A percentile compares a stretch with the other conserved stretches of the same genome.
phyloP scores from a whole-genome alignment of 2,888 invertebrate species.

The Physocephala rufipes region DNA sequence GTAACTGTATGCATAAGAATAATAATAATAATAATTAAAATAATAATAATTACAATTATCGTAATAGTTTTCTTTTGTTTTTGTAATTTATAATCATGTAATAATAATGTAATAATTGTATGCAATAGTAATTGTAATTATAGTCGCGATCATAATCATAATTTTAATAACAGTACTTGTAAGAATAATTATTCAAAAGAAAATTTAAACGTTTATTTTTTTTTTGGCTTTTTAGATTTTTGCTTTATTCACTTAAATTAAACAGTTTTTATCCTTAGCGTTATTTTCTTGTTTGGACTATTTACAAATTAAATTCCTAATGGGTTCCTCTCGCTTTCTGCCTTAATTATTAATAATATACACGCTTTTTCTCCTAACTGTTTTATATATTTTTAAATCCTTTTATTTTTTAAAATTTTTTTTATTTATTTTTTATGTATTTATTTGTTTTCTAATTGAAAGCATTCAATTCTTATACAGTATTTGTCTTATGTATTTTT shows the following conservation, averaged over 20 bases:
- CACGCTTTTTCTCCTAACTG: constrained; percentile 1
- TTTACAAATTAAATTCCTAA: constrained; percentile 27
- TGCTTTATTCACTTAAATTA: constrained; percentile 40
- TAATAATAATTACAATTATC: constrained; percentile 28
- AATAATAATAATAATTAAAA: constrained; percentile 28
- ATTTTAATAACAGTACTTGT: constrained; percentile 47
- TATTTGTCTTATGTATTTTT: background rate
- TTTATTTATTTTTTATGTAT: background rate
- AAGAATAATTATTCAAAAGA: constrained; percentile 50
- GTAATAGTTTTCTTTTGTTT: constrained; percentile 36
- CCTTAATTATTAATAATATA: no score
- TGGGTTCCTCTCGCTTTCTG: no score
- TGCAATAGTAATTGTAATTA: constrained; percentile 54
- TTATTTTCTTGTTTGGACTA: constrained; percentile 22
- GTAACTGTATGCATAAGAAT: constrained; percentile 12
- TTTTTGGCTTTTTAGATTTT: constrained; percentile 44
- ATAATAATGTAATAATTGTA: constrained; percentile 32
- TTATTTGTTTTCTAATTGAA: background rate
- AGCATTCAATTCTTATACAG: no score
- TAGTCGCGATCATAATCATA: constrained; percentile 29
- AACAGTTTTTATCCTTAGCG: constrained; percentile 25
- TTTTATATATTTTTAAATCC: constrained; percentile 46
- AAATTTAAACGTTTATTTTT: constrained; percentile 29
- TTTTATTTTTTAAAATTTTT: constrained; percentile 47
- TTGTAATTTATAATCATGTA: constrained; percentile 21